Percentiles rank a stretch among this genome's conserved stretches.
These are phyloP conservation scores for Odontothrips loti DNA, from an alignment of 2,888 invertebrate species.

Conservation along the genomic window DNA sequence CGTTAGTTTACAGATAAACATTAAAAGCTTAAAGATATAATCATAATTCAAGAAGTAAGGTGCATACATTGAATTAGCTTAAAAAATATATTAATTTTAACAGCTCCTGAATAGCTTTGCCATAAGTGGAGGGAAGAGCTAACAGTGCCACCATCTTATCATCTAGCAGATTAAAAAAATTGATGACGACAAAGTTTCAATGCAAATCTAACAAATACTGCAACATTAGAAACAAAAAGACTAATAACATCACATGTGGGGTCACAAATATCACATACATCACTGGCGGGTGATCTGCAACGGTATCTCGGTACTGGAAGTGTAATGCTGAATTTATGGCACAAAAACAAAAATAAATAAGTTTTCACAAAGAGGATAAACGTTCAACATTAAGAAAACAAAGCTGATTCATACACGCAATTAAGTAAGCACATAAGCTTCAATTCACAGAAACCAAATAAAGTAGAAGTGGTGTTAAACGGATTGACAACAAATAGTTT, in stretches of 20 bases:
- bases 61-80: background rate
- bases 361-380: background rate
- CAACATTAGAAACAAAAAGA: constrained; percentile 14
- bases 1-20: background rate
- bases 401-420: background rate
- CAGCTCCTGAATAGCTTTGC: background rate
- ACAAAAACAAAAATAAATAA: background rate
- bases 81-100: background rate
- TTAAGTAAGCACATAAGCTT: background rate
- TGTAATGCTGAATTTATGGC: background rate
- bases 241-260: constrained; percentile 20
- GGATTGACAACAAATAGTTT: too few species aligned
- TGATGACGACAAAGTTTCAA: background rate
- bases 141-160: too few species aligned
- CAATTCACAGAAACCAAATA: background rate
- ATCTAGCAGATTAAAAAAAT: background rate
- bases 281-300: constrained; percentile 8
- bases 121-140: background rate
- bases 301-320: background rate
- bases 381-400: background rate
- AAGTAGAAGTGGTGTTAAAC: background rate
- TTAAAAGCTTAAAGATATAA: background rate
- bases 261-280: constrained; percentile 19
- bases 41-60: background rate
- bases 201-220: constrained; percentile 9